Evolutionary conservation across 2,113 vertebrate species (phyloP).

Genomic region (Manacus vitellinus): DNA sequence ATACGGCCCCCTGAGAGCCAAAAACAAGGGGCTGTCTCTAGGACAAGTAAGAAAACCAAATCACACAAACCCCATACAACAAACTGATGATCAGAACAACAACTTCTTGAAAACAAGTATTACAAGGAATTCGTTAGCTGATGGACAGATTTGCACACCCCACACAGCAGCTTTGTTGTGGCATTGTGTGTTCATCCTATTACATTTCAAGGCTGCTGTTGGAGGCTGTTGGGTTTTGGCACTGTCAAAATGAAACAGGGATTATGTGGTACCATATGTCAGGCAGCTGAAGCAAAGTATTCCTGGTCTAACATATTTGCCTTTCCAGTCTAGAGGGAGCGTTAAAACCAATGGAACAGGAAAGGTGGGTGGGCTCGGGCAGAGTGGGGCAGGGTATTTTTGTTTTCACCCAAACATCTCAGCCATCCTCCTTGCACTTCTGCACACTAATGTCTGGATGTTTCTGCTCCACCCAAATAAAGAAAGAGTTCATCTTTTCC

Average conservation of each 20-base stretch:
- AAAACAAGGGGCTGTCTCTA: neutral
- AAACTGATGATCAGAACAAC: neutral
- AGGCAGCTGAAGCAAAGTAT: constrained; percentile 48
- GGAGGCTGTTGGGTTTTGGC: constrained; percentile 52
- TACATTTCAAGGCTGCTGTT: constrained; percentile 46
- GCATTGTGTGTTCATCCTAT: neutral
- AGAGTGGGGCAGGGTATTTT: neutral
- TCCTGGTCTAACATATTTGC: neutral
- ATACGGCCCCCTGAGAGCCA: neutral
- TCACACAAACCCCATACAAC: neutral
- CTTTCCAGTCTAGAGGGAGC: neutral
- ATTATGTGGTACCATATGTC: constrained; percentile 47
- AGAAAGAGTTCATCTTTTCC: neutral
- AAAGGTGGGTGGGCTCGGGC: neutral
- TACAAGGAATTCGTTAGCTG: neutral
- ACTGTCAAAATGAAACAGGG: neutral
- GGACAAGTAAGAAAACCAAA: neutral
- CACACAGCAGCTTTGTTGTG: constrained; percentile 32
- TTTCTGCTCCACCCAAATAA: neutral
- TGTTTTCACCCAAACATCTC: neutral
- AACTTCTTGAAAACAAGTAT: neutral
- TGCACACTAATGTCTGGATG: neutral
- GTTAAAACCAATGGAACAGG: neutral
- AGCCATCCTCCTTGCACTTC: neutral
- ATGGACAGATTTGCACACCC: constrained; percentile 7